Conservation (phyloP, 2,113 vertebrate genomes). For the Tautogolabrus adspersus region DNA sequence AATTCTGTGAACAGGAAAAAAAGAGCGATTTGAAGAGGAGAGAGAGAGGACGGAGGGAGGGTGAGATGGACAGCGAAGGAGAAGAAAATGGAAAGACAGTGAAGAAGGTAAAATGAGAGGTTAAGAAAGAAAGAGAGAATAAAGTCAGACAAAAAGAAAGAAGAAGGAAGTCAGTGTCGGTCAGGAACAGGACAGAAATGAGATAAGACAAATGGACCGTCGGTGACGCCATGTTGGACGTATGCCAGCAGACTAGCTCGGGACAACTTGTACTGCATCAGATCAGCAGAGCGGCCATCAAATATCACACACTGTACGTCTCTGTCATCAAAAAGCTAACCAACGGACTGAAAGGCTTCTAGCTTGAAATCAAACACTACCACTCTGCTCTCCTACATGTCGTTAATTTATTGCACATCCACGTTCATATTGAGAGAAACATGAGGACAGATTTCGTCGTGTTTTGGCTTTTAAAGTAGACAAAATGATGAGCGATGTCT, state of each 20-base stretch:
- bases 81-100: background rate
- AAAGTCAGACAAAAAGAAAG: slow-evolving; percentile 15
- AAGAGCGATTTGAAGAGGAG: background rate
- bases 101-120: slow-evolving; percentile 1
- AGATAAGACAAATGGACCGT: slow-evolving; percentile 67
- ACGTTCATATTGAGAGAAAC: no score
- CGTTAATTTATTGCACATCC: no score
- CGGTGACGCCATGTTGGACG: slow-evolving; percentile 43
- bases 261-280: slow-evolving; percentile 56
- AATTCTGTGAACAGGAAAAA: slow-evolving; percentile 86
- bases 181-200: slow-evolving; percentile 53
- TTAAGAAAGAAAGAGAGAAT: no score
- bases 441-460: no score
- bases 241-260: slow-evolving; percentile 52
- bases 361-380: background rate
- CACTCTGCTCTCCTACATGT: no score
- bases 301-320: slow-evolving; percentile 22
- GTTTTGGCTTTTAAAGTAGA: background rate
- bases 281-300: slow-evolving; percentile 28
- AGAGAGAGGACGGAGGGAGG: background rate
- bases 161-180: slow-evolving; percentile 45
- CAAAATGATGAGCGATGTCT: slow-evolving; percentile 22
- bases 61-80: background rate
- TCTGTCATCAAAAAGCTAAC: slow-evolving; percentile 1
- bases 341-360: background rate